A percentile compares a stretch with the other conserved stretches of the same genome.
Conservation (phyloP, 1,140 invertebrate genomes). For the Gryllus bimaculatus region DNA sequence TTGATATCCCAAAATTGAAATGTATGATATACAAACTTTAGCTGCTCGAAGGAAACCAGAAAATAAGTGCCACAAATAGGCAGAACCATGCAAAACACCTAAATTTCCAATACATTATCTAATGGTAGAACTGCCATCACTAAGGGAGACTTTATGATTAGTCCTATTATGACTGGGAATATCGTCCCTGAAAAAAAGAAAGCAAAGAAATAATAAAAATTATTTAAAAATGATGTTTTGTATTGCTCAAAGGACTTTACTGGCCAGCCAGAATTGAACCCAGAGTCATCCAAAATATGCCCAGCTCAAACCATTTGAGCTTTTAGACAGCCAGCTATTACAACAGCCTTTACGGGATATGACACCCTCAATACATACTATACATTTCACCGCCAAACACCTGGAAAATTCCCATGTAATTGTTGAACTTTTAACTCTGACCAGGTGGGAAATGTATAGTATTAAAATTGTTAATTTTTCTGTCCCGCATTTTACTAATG, state of each 20-base stretch:
- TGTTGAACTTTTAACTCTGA: too few relatives aligned
- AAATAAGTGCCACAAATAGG: slow-evolving; percentile 57
- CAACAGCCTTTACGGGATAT: too few relatives aligned
- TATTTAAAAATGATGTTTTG: neutral
- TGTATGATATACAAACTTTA: slow-evolving; percentile 70
- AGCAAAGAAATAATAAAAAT: neutral
- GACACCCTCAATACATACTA: too few relatives aligned
- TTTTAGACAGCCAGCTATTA: too few relatives aligned
- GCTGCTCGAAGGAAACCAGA: slow-evolving; percentile 71
- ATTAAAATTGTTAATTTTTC: too few relatives aligned
- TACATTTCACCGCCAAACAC: too few relatives aligned
- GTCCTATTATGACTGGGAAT: slow-evolving; percentile 30
- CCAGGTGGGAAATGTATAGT: too few relatives aligned
- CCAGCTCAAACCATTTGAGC: too few relatives aligned
- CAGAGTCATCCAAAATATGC: neutral
- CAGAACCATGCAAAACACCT: slow-evolving; percentile 47
- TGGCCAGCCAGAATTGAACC: neutral
- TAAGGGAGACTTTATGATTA: slow-evolving; percentile 49
- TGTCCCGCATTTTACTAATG: too few relatives aligned
- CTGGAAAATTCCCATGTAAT: too few relatives aligned
- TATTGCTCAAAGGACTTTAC: neutral
- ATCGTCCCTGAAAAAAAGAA: slow-evolving; percentile 36
- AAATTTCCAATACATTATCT: slow-evolving; percentile 47
- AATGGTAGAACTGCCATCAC: slow-evolving; percentile 53
- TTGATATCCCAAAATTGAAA: slow-evolving; percentile 87